Percentiles rank a stretch among this genome's conserved stretches.
These are phyloP conservation scores for Idaea straminata DNA, from an alignment of 2,888 invertebrate genomes.

Conservation along the genomic window DNA sequence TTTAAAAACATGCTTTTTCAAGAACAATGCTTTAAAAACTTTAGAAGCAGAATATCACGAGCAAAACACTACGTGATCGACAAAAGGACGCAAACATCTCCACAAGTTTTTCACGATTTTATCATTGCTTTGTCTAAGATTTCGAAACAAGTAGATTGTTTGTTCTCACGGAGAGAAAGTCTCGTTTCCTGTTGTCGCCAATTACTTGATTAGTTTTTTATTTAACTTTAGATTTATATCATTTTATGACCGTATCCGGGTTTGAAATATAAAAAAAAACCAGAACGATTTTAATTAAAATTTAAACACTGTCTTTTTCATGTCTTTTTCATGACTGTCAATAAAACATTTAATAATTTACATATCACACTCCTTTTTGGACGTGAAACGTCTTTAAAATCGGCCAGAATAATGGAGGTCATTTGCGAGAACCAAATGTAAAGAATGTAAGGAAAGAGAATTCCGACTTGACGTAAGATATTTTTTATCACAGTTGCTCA, in stretches of 20 bases:
- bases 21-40: background rate
- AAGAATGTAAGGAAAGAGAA: too few species aligned
- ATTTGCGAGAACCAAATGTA: background rate
- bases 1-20: background rate
- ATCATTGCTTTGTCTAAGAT: conserved; percentile 26
- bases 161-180: conserved; percentile 15
- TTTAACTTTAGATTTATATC: background rate
- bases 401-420: too few species aligned
- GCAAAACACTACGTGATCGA: conserved; percentile 24
- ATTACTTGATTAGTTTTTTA: background rate
- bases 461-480: too few species aligned
- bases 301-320: conserved; percentile 19
- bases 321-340: background rate
- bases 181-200: background rate
- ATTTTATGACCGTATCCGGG: conserved; percentile 5
- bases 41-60: background rate
- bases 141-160: conserved; percentile 14
- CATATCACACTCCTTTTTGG: too few species aligned
- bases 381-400: too few species aligned
- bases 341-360: too few species aligned
- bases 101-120: conserved; percentile 30
- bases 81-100: conserved; percentile 25
- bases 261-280: conserved; percentile 6
- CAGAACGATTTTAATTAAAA: conserved; percentile 2
- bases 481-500: too few species aligned